A percentile compares a stretch with the other conserved stretches of the same genome.
Evolutionary conservation across 2,888 invertebrate genomes (phyloP).

Genomic region (Nephrocerus scutellatus): DNA sequence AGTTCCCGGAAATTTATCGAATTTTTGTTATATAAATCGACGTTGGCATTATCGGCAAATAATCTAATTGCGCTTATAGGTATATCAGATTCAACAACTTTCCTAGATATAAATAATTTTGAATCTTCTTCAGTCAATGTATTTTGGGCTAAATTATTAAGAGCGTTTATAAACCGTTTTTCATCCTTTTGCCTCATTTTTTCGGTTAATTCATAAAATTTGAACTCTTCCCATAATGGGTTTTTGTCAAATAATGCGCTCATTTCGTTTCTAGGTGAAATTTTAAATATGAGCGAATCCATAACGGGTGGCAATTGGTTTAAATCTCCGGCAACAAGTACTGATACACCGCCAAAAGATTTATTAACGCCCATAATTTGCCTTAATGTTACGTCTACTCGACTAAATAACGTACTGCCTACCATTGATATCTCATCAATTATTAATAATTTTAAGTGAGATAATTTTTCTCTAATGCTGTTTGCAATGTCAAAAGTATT

Average conservation of each 20-base stretch:
- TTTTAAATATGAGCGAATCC: not conserved
- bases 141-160: not conserved
- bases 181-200: not conserved
- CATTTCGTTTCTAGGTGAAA: not conserved
- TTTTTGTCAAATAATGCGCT: not conserved
- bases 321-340: not conserved
- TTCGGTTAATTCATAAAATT: not conserved
- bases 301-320: not conserved
- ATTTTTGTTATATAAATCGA: too few species aligned
- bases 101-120: slow-evolving; percentile 1
- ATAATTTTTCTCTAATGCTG: not conserved
- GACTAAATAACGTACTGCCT: not conserved
- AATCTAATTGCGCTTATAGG: too few species aligned
- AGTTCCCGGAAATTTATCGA: too few species aligned
- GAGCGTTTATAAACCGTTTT: not conserved
- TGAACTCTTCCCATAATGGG: not conserved
- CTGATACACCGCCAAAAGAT: slow-evolving; percentile 1
- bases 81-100: too few species aligned
- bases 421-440: slow-evolving; percentile 10
- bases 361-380: slow-evolving; percentile 4
- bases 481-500: not conserved
- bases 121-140: not conserved
- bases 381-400: not conserved
- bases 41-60: too few species aligned
- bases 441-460: slow-evolving; percentile 4